phyloP scores from a whole-genome alignment of 2,888 invertebrate species.

The Cephus rjabovi region DNA sequence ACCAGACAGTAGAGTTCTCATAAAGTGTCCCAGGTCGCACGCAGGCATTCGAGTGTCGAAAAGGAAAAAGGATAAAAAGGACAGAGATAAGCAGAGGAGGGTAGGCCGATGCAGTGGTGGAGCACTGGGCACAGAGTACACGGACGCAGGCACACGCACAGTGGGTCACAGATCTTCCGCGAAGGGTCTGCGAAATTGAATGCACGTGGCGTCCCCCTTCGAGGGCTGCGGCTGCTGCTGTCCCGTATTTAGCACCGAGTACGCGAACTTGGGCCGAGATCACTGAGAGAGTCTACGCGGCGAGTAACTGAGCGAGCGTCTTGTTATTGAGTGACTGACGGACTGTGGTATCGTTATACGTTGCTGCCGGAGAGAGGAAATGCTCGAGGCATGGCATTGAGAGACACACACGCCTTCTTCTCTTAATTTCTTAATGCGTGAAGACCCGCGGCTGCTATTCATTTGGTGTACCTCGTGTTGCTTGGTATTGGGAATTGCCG shows the following conservation, averaged over 20 bases:
- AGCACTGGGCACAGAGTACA: background rate
- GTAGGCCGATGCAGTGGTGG: background rate
- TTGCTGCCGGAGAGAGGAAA: constrained; percentile 11
- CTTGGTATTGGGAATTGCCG: no score
- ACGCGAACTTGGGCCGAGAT: background rate
- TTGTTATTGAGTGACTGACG: constrained; percentile 34
- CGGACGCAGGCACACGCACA: background rate
- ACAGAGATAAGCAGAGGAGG: background rate
- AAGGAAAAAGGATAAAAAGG: background rate
- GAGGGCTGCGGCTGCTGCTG: no score
- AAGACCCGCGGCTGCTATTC: background rate
- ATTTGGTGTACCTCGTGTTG: no score
- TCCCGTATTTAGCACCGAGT: background rate
- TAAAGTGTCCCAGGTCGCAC: background rate
- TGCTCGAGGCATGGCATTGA: constrained; percentile 11
- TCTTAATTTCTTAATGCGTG: constrained; percentile 25
- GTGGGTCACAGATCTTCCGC: background rate
- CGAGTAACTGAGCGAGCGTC: constrained; percentile 13
- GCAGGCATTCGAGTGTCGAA: background rate
- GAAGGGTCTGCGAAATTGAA: background rate
- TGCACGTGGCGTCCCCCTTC: background rate
- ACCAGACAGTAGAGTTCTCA: background rate
- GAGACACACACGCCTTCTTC: constrained; percentile 22
- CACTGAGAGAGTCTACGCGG: background rate
- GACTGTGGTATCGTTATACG: constrained; percentile 23